Base-by-base conservation (phyloP, 2,888 invertebrate species). In the Ornithoptera alexandrae region DNA sequence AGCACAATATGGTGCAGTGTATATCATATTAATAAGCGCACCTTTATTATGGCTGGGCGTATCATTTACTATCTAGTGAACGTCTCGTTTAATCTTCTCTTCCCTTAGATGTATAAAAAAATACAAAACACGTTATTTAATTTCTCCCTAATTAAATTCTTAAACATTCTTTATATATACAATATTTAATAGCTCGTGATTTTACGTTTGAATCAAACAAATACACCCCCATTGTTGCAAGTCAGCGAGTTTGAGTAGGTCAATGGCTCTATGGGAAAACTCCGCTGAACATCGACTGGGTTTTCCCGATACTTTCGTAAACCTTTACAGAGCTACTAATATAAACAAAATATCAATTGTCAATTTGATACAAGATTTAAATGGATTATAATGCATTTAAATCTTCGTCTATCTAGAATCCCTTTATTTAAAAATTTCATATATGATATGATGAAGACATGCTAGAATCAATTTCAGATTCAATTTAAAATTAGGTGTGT, bases 201-300 rank as follows among this genome's bases (percentile, higher is more conserved):
- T 42, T 15, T 46, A 15, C 12, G 10, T 53, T n/a, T 53, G n/a
- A n/a, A 53, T 53, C n/a, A 53, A 46, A 46, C 46, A 18, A 53
- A 53, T 6, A 7, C n/a, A 18, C 6, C 18, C 12, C 57, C 65
- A 69, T 69, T 69, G 62, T 68, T 65, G 60, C 67, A 64, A 69
- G 73, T 72, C 72, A 73, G 72, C 73, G 65, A 75, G 69, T 69
- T 67, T 18, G 36, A 20, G 74, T 72, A 75, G 84, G 84, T 82
- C 84, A 78, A 78, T 80, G 80, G 81, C 84, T 73, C 75, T 73
- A 74, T 79, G 74, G 79, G 76, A 78, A 82, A 74, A 75, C 71
- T 77, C 80, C 81, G 77, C 75, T 71, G 72, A 74, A 72, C 65
- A 63, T 70, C 69, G 72, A 71, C 68, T 76, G 78, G 79, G 72